Evolutionary conservation across 1,140 invertebrate species (phyloP), one percentile per base, ranked within the genome.

Genomic region (Contarinia nasturtii): DNA sequence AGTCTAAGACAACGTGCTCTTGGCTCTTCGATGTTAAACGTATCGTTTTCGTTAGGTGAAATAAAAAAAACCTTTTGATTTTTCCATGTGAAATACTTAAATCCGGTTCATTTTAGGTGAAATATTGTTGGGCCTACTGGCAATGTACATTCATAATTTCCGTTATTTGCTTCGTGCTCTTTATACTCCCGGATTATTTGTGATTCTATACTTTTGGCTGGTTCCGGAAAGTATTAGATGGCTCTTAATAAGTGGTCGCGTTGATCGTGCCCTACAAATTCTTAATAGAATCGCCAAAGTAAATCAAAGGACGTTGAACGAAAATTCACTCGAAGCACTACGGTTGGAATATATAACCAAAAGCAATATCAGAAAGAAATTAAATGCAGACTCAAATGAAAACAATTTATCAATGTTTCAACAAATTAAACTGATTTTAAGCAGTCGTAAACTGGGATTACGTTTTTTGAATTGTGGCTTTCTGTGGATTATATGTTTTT

Each of bases 91-190:
- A n/a, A n/a, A n/a, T n/a, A n/a, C n/a, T n/a, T n/a, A n/a, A n/a
- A n/a, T n/a, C n/a, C n/a, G n/a, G n/a, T n/a, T n/a, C n/a, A 81
- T 57, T 78, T 82, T 81, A 11, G 86, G 85, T 1, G 71, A 82
- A 49, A 75, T 78, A 52, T 57, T 75, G 7, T 58, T 82, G 47
- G 76, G 80, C 44, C 60, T 76, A 20, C 61, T 76, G 1, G 79
- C 80, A 4, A 86, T 76, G 70, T 65, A 70, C 50, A 62, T 78
- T 1, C 73, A 72, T 46, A 72, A 78, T 52, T 90, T 86, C 84
- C 69, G 82, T 40, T 58, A 60, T 20, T 59, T 84, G 11, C 66
- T 85, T 8, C 69, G 77, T 40, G 62, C 78, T 4, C 61, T 80
- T n/a, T 85, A 85, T 49, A 56, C 66, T 2, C 77, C 80, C 33